These are phyloP conservation scores for Platanista minor DNA, from an alignment of 2,113 vertebrate genomes.

Conservation along the genomic window DNA sequence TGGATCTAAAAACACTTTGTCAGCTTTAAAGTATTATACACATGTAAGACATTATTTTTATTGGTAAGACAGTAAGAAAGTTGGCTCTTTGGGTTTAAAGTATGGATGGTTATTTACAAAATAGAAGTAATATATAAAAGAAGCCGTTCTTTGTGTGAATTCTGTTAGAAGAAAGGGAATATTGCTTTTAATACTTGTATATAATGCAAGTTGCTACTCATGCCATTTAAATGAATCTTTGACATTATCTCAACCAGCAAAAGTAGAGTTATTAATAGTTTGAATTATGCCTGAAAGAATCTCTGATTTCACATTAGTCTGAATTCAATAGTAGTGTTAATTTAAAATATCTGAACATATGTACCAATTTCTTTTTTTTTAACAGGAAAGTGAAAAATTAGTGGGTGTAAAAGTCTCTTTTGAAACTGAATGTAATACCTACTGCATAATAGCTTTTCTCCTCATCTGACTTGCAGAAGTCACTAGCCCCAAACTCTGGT, in stretches of 20 bases:
- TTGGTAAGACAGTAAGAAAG: not conserved
- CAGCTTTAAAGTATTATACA: not conserved
- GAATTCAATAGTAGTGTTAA: not conserved
- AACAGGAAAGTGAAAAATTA: not conserved
- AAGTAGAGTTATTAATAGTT: not conserved
- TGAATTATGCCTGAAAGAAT: not conserved
- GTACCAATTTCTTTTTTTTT: not conserved
- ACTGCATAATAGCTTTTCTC: not conserved
- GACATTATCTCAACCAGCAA: not conserved
- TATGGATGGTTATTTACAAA: not conserved
- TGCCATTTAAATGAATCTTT: not conserved
- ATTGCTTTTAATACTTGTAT: not conserved
- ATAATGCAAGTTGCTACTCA: not conserved
- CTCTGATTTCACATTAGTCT: not conserved
- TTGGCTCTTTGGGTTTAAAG: not conserved
- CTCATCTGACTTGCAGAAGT: not conserved
- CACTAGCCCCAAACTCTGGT: not conserved
- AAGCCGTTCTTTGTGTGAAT: not conserved
- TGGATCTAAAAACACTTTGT: not conserved
- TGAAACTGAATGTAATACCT: not conserved
- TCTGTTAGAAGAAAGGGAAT: not conserved
- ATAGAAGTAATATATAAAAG: not conserved
- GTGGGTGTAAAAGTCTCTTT: not conserved
- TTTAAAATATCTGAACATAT: conserved; percentile 1
- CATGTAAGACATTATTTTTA: not conserved